These are phyloP conservation scores for Leuciscus idus DNA, from an alignment of 2,113 vertebrate species.

Conservation along the genomic window DNA sequence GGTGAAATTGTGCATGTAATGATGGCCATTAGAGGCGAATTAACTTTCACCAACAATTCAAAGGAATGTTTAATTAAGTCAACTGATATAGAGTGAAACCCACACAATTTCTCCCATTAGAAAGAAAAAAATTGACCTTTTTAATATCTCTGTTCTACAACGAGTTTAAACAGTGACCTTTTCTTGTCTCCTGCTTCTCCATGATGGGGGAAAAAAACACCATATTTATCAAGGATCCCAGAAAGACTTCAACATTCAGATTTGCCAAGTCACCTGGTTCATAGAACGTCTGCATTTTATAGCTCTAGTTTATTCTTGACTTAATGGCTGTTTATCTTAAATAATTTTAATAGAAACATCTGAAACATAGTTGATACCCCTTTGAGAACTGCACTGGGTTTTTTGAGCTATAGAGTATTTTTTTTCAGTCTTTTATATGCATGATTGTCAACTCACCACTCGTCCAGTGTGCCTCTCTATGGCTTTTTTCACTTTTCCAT, in stretches of 20 bases:
- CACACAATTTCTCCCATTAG: background rate
- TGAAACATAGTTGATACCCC: background rate
- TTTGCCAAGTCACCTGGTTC: background rate
- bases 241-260: background rate
- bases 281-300: background rate
- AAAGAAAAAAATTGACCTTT: background rate
- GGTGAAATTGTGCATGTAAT: conserved; percentile 37
- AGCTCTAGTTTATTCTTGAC: background rate
- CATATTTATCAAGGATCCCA: background rate
- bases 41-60: background rate
- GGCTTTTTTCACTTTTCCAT: conserved; percentile 89
- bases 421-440: background rate
- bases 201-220: background rate
- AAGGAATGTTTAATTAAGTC: conserved; percentile 6
- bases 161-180: background rate
- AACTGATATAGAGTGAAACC: background rate
- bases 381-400: background rate
- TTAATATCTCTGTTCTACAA: background rate
- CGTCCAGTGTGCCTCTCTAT: conserved; percentile 85
- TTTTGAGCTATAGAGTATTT: background rate
- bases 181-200: background rate
- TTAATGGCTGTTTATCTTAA: background rate
- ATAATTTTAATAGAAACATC: background rate
- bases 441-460: conserved; percentile 77
- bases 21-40: conserved; percentile 5